These are phyloP conservation scores for Acromyrmex echinatior DNA, from an alignment of 1,140 invertebrate genomes.

Conservation along the genomic window DNA sequence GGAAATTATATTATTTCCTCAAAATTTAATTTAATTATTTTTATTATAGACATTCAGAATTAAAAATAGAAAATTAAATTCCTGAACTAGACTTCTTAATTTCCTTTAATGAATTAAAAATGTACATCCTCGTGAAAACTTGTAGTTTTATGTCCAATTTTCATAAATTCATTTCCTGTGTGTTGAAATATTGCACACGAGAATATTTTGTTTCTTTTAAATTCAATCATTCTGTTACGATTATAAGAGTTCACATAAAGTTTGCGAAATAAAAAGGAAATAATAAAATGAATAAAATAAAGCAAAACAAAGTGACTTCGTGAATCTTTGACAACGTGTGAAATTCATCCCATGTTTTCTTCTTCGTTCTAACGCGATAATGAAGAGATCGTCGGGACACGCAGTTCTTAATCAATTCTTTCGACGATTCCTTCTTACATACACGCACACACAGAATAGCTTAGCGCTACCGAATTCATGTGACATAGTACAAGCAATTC, in stretches of 20 bases:
- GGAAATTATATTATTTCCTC: too few species aligned
- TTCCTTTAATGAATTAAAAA: neutral
- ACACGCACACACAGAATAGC: conserved; percentile 3
- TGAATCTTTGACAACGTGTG: neutral
- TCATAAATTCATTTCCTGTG: neutral
- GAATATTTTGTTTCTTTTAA: neutral
- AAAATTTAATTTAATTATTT: too few species aligned
- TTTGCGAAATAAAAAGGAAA: neutral
- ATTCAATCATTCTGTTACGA: neutral
- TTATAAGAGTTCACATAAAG: neutral
- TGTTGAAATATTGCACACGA: neutral
- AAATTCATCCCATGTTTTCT: conserved; percentile 9
- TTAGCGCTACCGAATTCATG: conserved; percentile 76
- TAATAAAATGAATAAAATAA: neutral
- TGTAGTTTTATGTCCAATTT: neutral
- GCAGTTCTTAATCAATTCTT: conserved; percentile 51
- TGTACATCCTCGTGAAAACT: neutral
- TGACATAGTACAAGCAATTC: conserved; percentile 67
- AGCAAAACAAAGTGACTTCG: neutral
- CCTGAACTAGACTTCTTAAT: too few species aligned
- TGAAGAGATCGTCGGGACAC: conserved; percentile 35
- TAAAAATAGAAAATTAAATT: neutral
- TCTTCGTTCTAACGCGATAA: conserved; percentile 41
- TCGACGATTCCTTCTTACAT: conserved; percentile 21
- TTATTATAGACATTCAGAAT: neutral